phyloP scores from a whole-genome alignment of 1,140 invertebrate genomes.

The Drosophila bocqueti region DNA sequence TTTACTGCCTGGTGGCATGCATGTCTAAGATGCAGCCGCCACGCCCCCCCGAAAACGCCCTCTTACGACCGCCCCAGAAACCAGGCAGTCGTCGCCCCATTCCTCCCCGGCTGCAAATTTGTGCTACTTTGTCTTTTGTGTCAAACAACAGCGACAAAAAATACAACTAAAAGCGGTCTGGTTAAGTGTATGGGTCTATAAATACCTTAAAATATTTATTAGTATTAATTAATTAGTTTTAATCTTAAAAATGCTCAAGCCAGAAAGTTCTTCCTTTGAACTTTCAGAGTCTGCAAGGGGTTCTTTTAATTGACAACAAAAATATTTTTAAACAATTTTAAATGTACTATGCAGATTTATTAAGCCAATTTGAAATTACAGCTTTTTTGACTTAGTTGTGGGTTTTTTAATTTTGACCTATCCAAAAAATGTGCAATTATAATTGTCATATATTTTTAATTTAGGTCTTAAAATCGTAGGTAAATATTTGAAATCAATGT shows the following conservation, averaged over 20 bases:
- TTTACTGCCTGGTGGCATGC: constrained; percentile 71
- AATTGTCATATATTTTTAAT: no score
- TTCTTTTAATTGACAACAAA: no score
- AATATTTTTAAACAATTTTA: no score
- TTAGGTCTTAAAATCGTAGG: no score
- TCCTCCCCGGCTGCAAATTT: constrained; percentile 62
- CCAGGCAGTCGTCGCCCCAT: constrained; percentile 4
- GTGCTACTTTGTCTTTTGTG: constrained; percentile 82
- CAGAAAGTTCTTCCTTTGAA: neutral
- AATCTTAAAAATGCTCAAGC: neutral
- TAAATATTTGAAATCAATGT: no score
- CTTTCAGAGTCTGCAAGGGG: neutral
- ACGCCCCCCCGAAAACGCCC: neutral
- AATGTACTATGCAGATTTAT: no score
- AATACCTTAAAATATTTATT: constrained; percentile 15
- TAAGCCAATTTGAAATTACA: no score
- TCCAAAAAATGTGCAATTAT: no score
- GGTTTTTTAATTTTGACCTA: no score
- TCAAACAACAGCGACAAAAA: constrained; percentile 58
- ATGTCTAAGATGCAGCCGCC: constrained; percentile 56
- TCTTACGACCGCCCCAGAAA: constrained; percentile 8
- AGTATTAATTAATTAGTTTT: neutral
- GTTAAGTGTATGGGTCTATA: neutral
- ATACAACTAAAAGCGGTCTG: neutral
- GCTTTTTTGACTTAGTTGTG: no score